A percentile compares a stretch with the other conserved stretches of the same genome.
Evolutionary conservation across 2,113 vertebrate genomes (phyloP).

Genomic region (Hemiprocne comata): DNA sequence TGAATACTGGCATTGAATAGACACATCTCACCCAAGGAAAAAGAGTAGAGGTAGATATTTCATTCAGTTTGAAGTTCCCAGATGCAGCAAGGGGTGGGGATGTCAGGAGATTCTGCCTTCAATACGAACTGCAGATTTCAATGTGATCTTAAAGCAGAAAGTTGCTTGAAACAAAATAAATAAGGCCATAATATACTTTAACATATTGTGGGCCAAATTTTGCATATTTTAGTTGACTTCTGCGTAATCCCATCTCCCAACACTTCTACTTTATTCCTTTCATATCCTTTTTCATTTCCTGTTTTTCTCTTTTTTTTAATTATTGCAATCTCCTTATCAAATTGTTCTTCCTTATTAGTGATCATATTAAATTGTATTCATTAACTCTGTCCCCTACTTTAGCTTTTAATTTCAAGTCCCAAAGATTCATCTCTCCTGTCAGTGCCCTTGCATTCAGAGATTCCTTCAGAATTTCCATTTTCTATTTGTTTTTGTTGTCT

Average conservation of each 20-base stretch:
- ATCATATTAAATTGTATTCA: neutral
- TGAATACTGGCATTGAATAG: neutral
- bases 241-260: neutral
- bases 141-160: neutral
- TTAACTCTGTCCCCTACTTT: neutral
- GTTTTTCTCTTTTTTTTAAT: neutral
- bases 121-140: neutral
- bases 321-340: neutral
- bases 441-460: neutral
- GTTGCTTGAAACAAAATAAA: neutral
- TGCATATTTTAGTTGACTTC: neutral
- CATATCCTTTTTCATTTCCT: constrained; percentile 60
- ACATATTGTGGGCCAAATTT: neutral
- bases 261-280: constrained; percentile 58
- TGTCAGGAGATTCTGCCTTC: neutral
- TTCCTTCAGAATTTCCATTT: constrained; percentile 11
- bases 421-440: neutral
- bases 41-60: neutral
- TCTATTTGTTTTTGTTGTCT: neutral
- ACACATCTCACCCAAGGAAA: neutral
- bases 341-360: neutral
- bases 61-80: neutral
- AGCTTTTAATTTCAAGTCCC: neutral
- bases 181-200: neutral
- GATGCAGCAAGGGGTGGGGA: neutral